Percentiles rank a stretch among this genome's conserved stretches.
Conservation (phyloP, 2,113 vertebrate genomes). For the Carettochelys insculpta region DNA sequence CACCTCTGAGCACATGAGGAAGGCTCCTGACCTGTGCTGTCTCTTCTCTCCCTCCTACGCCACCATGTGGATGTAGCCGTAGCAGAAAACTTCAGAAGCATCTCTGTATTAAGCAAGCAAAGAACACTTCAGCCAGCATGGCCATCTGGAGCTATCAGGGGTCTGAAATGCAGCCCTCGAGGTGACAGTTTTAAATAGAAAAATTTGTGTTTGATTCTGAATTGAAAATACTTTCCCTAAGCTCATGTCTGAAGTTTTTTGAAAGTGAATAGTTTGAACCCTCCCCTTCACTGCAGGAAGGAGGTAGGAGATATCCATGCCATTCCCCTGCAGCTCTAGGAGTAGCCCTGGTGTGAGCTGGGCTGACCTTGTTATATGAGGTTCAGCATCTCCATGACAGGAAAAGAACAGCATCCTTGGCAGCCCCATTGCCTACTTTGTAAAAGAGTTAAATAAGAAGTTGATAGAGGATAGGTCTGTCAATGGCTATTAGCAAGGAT, state of each 20-base stretch:
- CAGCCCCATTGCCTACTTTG: not conserved
- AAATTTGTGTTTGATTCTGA: not conserved
- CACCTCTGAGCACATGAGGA: not conserved
- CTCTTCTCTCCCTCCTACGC: not conserved
- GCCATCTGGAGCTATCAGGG: not conserved
- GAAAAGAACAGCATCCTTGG: not conserved
- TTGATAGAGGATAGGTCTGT: too few relatives aligned
- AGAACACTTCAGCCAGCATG: not conserved
- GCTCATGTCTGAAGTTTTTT: not conserved
- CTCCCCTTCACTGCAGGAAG: not conserved
- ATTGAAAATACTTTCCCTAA: not conserved
- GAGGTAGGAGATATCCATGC: not conserved
- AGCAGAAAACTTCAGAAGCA: not conserved
- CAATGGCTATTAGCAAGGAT: too few relatives aligned
- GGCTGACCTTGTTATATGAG: not conserved
- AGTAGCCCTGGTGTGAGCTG: not conserved
- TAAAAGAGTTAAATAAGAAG: too few relatives aligned
- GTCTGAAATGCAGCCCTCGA: not conserved
- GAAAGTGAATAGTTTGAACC: not conserved
- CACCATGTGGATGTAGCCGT: rapidly evolving
- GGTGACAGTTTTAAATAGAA: not conserved
- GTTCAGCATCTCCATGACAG: not conserved
- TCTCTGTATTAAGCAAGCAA: not conserved
- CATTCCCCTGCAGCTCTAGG: not conserved
- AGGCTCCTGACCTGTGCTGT: not conserved